Percentiles rank a stretch among this genome's conserved stretches.
These are phyloP conservation scores for Coregonus ussuriensis DNA, from an alignment of 2,797 vertebrate genomes.

Conservation along the genomic window DNA sequence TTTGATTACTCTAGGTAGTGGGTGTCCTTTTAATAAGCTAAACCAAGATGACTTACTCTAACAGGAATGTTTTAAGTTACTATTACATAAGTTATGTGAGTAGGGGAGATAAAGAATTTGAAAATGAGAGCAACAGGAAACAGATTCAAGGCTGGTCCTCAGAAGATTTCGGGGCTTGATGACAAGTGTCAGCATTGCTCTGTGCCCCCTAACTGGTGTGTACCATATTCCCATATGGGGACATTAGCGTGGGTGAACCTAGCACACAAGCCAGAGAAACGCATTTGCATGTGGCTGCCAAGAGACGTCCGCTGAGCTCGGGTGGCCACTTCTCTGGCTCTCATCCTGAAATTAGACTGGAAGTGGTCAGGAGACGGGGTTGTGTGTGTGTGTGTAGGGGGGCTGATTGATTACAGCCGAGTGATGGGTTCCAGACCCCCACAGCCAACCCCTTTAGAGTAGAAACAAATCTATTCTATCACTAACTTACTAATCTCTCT, in stretches of 20 bases:
- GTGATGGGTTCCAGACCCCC: neutral
- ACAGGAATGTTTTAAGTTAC: too few species aligned
- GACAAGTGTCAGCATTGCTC: too few species aligned
- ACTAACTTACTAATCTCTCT: neutral
- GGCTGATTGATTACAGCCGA: constrained; percentile 2
- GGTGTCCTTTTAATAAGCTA: too few species aligned
- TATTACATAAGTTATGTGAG: too few species aligned
- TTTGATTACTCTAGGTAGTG: too few species aligned
- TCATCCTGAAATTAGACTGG: neutral
- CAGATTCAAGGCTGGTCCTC: too few species aligned
- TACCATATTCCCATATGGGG: too few species aligned
- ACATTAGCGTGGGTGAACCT: neutral
- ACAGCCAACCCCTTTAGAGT: neutral
- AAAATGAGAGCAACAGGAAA: too few species aligned
- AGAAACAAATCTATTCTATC: neutral
- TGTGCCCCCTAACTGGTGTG: too few species aligned
- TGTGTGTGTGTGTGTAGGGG: neutral
- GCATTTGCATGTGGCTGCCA: neutral
- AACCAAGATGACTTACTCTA: too few species aligned
- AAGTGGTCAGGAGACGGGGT: neutral
- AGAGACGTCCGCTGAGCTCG: neutral
- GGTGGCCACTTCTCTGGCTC: neutral
- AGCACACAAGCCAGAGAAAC: neutral
- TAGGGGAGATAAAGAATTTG: too few species aligned
- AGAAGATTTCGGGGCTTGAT: too few species aligned